phyloP scores from a whole-genome alignment of 2,797 vertebrate genomes.

The Myoxocephalus aenaeus region DNA sequence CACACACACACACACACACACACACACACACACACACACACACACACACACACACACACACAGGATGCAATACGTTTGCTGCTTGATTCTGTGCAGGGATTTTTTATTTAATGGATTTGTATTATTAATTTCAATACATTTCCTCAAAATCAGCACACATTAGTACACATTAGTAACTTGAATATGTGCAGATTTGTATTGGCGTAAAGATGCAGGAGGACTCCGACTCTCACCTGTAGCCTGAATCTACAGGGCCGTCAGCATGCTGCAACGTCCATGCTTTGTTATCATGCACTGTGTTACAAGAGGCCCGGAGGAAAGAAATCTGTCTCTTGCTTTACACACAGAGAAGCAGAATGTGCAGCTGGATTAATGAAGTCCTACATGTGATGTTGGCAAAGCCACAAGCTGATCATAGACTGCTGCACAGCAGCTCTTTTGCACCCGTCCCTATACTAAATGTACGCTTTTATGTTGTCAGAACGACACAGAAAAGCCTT shows the following conservation, averaged over 20 bases:
- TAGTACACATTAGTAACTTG: constrained; percentile 12
- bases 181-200: constrained; percentile 10
- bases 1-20: too few species aligned
- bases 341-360: background rate
- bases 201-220: constrained; percentile 3
- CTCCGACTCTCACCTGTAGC: constrained; percentile 80
- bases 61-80: background rate
- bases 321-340: constrained; percentile 15
- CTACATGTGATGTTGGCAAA: constrained; percentile 10
- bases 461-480: background rate
- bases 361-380: background rate
- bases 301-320: constrained; percentile 4
- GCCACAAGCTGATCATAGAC: background rate
- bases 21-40: too few species aligned
- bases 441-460: background rate
- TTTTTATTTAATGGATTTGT: constrained; percentile 7
- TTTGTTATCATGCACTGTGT: constrained; percentile 30
- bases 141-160: background rate
- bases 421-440: constrained; percentile 8
- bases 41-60: too few species aligned
- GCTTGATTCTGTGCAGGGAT: constrained; percentile 54
- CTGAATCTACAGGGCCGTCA: constrained; percentile 54
- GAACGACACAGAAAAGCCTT: background rate
- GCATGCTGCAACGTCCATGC: constrained; percentile 31
- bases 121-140: constrained; percentile 45